phyloP scores from a whole-genome alignment of 2,113 vertebrate genomes.

The Struthio camelus region DNA sequence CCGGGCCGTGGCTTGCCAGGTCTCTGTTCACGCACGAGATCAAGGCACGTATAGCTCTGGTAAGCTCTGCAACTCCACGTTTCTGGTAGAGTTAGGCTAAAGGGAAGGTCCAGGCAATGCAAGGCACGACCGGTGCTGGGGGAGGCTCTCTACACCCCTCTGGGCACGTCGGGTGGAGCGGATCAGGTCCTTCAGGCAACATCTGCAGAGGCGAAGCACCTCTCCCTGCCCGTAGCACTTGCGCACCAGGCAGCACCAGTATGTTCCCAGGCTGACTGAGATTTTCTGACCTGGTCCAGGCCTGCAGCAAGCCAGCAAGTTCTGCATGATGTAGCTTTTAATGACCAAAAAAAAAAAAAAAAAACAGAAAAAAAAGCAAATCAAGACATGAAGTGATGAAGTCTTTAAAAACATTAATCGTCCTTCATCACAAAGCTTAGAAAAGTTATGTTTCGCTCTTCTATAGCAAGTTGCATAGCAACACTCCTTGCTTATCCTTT shows the following conservation, averaged over 20 bases:
- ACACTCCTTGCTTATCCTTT: background rate
- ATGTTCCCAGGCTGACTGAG: background rate
- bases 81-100: too few relatives aligned
- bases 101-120: background rate
- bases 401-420: background rate
- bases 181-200: background rate
- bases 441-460: background rate
- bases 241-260: background rate
- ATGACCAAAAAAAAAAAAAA: background rate
- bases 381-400: background rate
- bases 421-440: background rate
- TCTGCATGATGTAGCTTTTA: background rate
- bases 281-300: background rate
- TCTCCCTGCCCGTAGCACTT: background rate
- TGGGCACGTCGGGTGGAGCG: background rate
- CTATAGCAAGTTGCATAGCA: conserved; percentile 21
- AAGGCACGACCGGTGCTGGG: background rate
- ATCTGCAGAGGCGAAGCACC: background rate
- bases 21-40: background rate
- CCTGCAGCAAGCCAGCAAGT: background rate
- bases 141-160: fast-evolving
- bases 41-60: background rate
- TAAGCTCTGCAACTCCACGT: background rate
- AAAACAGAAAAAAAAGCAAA: background rate
- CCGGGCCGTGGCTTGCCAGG: background rate